Evolutionary conservation across 2,113 vertebrate species (phyloP).

Genomic region (Larimichthys polyactis): DNA sequence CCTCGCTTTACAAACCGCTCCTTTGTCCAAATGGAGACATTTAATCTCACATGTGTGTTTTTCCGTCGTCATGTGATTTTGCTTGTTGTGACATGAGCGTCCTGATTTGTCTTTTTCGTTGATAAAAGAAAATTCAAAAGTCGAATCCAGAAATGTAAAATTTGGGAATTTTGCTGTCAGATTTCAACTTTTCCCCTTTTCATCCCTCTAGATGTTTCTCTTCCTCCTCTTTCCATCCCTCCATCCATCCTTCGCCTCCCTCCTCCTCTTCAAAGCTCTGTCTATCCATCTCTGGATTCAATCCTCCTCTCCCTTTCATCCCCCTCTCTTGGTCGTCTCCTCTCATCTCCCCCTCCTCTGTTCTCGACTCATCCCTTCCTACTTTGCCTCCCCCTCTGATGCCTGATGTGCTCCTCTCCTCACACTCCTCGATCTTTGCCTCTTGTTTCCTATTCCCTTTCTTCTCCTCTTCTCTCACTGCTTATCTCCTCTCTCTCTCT

Average conservation of each 20-base stretch:
- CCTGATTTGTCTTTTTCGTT: background rate
- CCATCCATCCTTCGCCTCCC: constrained; percentile 8
- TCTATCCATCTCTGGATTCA: constrained; percentile 44
- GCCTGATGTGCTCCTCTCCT: background rate
- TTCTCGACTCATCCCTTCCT: constrained; percentile 27
- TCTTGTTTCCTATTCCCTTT: background rate
- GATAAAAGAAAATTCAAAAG: background rate
- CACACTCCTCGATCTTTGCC: background rate
- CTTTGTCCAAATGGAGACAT: background rate
- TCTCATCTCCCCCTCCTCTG: background rate
- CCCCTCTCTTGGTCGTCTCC: constrained; percentile 1
- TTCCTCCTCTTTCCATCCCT: too few species aligned
- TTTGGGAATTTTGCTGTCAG: background rate
- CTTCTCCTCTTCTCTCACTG: background rate
- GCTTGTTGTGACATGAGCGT: background rate
- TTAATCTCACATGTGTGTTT: background rate
- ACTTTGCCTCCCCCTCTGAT: background rate
- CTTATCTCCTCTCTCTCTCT: too few species aligned
- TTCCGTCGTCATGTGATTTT: background rate
- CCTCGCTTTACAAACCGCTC: background rate
- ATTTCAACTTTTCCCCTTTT: constrained; percentile 13
- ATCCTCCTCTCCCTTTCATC: constrained; percentile 38
- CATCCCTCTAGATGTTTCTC: background rate
- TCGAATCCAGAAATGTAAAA: background rate
- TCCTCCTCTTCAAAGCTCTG: constrained; percentile 53